A percentile compares a stretch with the other conserved stretches of the same genome.
Conservation (phyloP, 2,113 vertebrate genomes). For the Melanostigma gelatinosum region DNA sequence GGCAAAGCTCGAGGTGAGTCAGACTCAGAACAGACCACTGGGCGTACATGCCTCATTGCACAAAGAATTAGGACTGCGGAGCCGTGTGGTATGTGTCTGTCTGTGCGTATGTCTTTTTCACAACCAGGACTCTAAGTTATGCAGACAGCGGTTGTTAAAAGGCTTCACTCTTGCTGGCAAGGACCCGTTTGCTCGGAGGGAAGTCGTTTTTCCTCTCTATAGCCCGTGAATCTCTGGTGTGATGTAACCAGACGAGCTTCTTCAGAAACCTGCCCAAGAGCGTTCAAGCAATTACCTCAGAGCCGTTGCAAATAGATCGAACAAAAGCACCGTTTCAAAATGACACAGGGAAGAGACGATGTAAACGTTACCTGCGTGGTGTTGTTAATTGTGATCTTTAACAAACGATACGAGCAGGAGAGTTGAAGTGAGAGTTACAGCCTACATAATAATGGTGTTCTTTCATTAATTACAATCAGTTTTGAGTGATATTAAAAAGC, state of each 20-base stretch:
- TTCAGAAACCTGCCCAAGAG: not conserved
- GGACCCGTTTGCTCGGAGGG: constrained; percentile 1
- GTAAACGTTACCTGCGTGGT: not conserved
- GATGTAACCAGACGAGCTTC: constrained; percentile 4
- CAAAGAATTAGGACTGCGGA: constrained; percentile 55
- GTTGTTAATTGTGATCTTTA: not conserved
- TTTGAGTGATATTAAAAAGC: too few species aligned
- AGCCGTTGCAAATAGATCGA: not conserved
- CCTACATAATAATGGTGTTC: too few species aligned
- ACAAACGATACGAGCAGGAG: too few species aligned
- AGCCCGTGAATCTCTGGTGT: constrained; percentile 3
- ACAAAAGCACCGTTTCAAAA: not conserved
- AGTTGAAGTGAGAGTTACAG: too few species aligned
- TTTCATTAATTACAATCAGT: too few species aligned
- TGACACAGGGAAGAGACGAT: not conserved
- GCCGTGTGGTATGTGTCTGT: constrained; percentile 28
- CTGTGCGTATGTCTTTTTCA: constrained; percentile 21
- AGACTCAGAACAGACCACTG: constrained; percentile 56
- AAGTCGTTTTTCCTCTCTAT: not conserved
- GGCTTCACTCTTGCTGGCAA: constrained; percentile 20
- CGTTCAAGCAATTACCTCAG: not conserved
- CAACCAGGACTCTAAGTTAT: constrained; percentile 21
- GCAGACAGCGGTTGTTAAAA: constrained; percentile 23
- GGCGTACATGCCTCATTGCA: constrained; percentile 66
- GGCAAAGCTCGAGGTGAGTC: constrained; percentile 56